phyloP scores from a whole-genome alignment of 2,113 vertebrate species.

The Ptilorrhoa leucosticta region DNA sequence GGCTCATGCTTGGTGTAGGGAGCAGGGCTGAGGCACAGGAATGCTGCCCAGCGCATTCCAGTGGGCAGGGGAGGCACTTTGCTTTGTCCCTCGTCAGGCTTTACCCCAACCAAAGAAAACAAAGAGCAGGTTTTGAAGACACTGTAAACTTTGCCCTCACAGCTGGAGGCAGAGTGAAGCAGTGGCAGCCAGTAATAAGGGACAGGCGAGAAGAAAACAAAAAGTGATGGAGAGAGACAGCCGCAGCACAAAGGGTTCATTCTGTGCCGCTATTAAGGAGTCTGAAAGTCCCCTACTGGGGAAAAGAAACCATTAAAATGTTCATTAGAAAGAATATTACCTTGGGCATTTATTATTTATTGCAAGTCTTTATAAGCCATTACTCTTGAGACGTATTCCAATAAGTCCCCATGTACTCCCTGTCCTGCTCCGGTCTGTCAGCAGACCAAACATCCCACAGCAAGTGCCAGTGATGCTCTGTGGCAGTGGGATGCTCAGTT shows the following conservation, averaged over 20 bases:
- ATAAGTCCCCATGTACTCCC: not conserved
- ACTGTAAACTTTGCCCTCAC: constrained; percentile 31
- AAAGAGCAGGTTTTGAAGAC: constrained; percentile 35
- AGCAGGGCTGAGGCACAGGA: not conserved
- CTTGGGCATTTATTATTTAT: constrained; percentile 19
- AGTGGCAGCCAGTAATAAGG: not conserved
- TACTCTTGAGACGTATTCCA: not conserved
- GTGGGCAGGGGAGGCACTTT: not conserved
- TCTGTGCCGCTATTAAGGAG: not conserved
- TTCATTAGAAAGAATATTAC: constrained; percentile 55
- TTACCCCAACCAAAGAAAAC: constrained; percentile 13
- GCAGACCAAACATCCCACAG: not conserved
- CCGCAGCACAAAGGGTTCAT: not conserved
- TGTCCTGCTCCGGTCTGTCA: not conserved
- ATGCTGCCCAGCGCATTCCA: not conserved
- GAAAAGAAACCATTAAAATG: constrained; percentile 41
- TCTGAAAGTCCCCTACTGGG: not conserved
- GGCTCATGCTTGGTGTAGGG: too few relatives aligned
- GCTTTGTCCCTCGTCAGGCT: not conserved
- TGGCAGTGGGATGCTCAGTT: not conserved
- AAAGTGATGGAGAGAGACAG: not conserved
- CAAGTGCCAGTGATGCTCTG: not conserved
- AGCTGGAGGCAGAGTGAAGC: constrained; percentile 7
- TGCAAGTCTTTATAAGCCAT: not conserved
- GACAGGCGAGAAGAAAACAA: not conserved